Percentiles rank a stretch among this genome's conserved stretches.
phyloP scores from a whole-genome alignment of 1,140 invertebrate genomes.

The Chionoecetes opilio region DNA sequence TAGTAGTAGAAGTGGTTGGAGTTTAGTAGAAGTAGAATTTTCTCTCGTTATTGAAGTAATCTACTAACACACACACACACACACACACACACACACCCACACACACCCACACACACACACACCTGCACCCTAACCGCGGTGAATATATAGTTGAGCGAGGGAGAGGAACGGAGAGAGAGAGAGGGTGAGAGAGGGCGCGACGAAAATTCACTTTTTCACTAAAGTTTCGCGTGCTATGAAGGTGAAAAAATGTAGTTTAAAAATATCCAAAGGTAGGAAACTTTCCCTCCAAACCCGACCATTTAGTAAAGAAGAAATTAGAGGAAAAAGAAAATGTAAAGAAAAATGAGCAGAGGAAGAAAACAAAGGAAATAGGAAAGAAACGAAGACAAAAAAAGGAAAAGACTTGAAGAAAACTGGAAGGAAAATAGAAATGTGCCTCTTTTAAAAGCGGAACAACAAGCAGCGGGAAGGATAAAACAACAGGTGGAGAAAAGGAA shows the following conservation, averaged over 20 bases:
- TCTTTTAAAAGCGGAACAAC: background rate
- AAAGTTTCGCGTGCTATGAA: background rate
- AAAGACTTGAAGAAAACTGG: background rate
- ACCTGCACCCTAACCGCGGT: background rate
- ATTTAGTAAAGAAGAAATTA: no score
- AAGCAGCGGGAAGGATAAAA: background rate
- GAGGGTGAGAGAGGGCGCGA: background rate
- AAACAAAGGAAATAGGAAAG: no score
- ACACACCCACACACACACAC: slow-evolving; percentile 45
- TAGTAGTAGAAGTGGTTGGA: no score
- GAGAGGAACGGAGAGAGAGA: background rate
- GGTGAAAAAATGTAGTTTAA: background rate
- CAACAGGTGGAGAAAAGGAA: background rate
- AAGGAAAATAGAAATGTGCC: background rate
- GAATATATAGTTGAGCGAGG: background rate
- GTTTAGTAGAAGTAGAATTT: no score
- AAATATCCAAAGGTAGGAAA: no score
- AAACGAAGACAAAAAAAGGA: no score
- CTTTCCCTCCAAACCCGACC: no score
- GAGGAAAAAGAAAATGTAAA: no score
- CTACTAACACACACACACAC: background rate
- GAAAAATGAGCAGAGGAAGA: no score
- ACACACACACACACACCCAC: slow-evolving; percentile 4
- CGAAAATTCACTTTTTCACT: background rate
- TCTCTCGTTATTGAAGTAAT: no score